Evolutionary conservation across 2,888 invertebrate genomes (phyloP).

Genomic region (Capitulum mitella): DNA sequence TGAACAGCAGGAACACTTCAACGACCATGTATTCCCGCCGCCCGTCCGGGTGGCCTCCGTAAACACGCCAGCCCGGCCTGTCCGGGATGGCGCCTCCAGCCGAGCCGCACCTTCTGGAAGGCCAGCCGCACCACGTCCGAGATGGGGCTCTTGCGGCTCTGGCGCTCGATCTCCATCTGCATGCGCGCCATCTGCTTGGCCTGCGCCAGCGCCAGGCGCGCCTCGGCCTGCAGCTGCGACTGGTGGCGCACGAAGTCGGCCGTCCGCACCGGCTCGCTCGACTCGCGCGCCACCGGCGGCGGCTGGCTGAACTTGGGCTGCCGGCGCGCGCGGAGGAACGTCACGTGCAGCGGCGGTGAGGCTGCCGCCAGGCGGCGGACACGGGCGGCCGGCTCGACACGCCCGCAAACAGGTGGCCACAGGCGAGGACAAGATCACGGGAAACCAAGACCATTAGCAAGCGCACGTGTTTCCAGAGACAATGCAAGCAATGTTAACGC

Average conservation of each 20-base stretch:
- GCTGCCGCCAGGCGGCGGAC: too few species aligned
- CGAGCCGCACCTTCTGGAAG: slow-evolving; percentile 59
- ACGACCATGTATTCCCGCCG: too few species aligned
- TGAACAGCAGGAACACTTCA: too few species aligned
- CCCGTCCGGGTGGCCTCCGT: too few species aligned
- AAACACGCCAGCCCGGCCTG: too few species aligned
- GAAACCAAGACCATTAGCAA: too few species aligned
- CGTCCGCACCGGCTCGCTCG: slow-evolving; percentile 1
- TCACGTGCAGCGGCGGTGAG: not conserved
- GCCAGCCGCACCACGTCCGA: slow-evolving; percentile 76
- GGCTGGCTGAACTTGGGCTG: slow-evolving; percentile 21
- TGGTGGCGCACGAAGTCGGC: slow-evolving; percentile 60
- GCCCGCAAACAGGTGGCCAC: too few species aligned
- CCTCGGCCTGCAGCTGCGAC: slow-evolving; percentile 75
- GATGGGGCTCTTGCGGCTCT: slow-evolving; percentile 57
- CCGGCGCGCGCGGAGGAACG: not conserved
- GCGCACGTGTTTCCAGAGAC: too few species aligned
- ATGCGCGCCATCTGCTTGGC: slow-evolving; percentile 85
- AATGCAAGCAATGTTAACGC: too few species aligned
- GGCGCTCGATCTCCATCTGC: slow-evolving; percentile 60
- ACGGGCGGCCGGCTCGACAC: too few species aligned
- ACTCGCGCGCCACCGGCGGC: slow-evolving; percentile 14
- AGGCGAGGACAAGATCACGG: too few species aligned
- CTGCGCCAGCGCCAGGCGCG: slow-evolving; percentile 75
- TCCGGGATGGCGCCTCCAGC: too few species aligned